Evolutionary conservation across 2,113 vertebrate species (phyloP).

Genomic region (Apteryx mantelli): DNA sequence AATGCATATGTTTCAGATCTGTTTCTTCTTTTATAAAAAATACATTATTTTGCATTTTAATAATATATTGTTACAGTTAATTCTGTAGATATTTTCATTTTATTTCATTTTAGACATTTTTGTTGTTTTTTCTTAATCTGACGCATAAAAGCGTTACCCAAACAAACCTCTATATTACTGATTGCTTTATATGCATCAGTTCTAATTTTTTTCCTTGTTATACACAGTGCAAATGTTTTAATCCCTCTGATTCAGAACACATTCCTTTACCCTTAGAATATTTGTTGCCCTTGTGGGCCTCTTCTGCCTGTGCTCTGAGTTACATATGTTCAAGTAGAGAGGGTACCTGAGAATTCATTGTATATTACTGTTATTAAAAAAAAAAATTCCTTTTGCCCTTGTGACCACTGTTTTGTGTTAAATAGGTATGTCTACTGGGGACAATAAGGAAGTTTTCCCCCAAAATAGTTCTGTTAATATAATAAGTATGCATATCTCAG

Average conservation of each 20-base stretch:
- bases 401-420: neutral
- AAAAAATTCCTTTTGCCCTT: neutral
- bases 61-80: neutral
- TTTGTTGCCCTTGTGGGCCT: neutral
- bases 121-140: neutral
- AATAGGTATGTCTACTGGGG: neutral
- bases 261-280: neutral
- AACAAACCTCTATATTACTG: neutral
- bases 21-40: neutral
- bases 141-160: neutral
- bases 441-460: neutral
- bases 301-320: neutral
- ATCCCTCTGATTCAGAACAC: neutral
- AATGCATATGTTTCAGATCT: neutral
- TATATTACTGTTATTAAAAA: neutral
- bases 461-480: neutral
- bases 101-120: neutral
- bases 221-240: neutral
- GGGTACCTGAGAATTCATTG: neutral
- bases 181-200: neutral
- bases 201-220: neutral
- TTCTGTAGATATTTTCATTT: neutral
- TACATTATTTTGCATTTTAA: neutral
- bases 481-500: neutral
- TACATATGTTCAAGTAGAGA: neutral